Base-by-base conservation (phyloP, 1,140 invertebrate genomes). In the Alviniconcha marisindica region DNA sequence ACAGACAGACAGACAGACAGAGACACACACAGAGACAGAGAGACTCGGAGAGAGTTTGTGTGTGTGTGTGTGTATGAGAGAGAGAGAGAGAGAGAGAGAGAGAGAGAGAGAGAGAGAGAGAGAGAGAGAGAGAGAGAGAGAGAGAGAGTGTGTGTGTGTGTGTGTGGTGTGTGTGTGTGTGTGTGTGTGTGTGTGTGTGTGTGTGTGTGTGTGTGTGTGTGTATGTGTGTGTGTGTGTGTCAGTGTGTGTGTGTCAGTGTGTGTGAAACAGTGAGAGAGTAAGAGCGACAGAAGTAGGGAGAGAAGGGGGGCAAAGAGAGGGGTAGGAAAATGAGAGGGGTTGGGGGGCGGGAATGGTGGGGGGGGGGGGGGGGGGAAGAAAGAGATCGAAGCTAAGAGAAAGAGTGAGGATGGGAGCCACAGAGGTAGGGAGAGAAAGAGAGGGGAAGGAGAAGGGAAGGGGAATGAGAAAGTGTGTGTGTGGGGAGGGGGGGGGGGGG, bases 31-130 rank as follows among this genome's bases (percentile, higher is more conserved):
- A 60, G 56, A 60, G 56, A 60, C 10, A 60, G 56, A 60, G 56
- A 60, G 56, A 60, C 10, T 12, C 10, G 24, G 56, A 60, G 56
- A 60, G 56, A 60, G 56, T 12, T 7, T 12, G 56, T 12, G 56
- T 5, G 56, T 12, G 56, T 12, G 56, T 24, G 56, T 12, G 56
- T 12, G 56, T 12, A 24, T 12, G 56, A 60, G 56, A 60, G 24
- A 60, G 56, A 10, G 56, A 60, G 56, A 10, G 56, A 60, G 56
- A 60, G 56, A 60, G 56, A 14, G 56, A 60, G 56, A 10, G 56
- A 60, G 56, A 60, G 24, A 60, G 56, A 60, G 56, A 60, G 56
- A 60, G 56, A 60, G 56, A n/a, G 56, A 60, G 56, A 60, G 56
- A 14, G 56, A 60, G 56, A n/a, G 56, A 60, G 56, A 14, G 56